Base-by-base conservation (phyloP, 2,797 vertebrate genomes). In the Coracias cyanogaster region DNA sequence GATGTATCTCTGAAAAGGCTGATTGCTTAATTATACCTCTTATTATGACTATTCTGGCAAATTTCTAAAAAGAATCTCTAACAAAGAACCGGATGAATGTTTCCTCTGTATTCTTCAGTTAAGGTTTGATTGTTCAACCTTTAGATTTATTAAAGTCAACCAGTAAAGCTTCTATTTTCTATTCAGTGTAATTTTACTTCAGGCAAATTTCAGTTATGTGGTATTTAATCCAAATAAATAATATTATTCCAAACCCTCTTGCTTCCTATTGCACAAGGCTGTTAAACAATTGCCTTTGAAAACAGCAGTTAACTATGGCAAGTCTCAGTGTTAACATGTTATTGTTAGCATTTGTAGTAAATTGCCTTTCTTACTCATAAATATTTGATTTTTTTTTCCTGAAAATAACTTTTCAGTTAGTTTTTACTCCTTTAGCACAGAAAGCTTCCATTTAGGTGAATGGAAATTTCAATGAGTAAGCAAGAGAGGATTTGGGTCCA, bases 21-120 rank as follows among this genome's bases (percentile, higher is more conserved):
- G 78, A 58, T 94, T 96, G 95, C 94, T 97, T 97, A 97, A 98
- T 97, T 97, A 90, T 52, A 91, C 66, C 65, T 96, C 93, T 95
- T 96, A 61, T 92, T 98, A 94, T 89, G 93, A 93, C 80, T 94
- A 79, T 95, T 96, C 95, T 96, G 97, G 96, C 94, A 96, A 95
- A 94, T 82, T 96, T 90, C 92, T 85, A 51, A 93, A 96, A 77
- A 76, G 83, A 78, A 28, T 96, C 92, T 95, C 94, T 90, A 94
- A 96, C 95, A 97, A 98, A 97, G 97, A 97, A 95, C 86, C 7
- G n/a, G 91, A 98, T 97, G 95, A 97, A 97, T 96, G 95, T 92
- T 97, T 95, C 96, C 93, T 97, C 96, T 97, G 92, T 98, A 82
- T 90, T 97, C 80, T 72, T 97, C 92, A 65, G 94, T 76, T 89